Percentiles rank a stretch among this genome's conserved stretches.
phyloP scores from a whole-genome alignment of 2,797 vertebrate species.

The Novumbra hubbsi region DNA sequence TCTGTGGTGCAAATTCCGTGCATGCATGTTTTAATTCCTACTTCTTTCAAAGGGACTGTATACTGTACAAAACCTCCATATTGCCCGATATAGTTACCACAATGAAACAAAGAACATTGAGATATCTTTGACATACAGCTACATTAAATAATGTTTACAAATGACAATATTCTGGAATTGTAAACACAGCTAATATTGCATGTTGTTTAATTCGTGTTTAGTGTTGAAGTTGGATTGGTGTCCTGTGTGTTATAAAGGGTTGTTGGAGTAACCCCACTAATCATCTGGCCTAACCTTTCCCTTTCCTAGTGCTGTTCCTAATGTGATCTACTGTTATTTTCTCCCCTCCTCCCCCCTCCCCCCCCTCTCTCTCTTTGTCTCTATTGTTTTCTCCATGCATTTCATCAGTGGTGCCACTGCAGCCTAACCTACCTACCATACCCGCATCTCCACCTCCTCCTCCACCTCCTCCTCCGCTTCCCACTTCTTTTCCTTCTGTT shows the following conservation, averaged over 20 bases:
- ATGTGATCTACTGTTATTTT: slow-evolving; percentile 33
- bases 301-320: neutral
- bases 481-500: slow-evolving; percentile 77
- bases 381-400: slow-evolving; percentile 67
- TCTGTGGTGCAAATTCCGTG: slow-evolving; percentile 46
- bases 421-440: slow-evolving; percentile 79
- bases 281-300: neutral
- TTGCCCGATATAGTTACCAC: too few species aligned
- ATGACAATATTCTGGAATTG: slow-evolving; percentile 14
- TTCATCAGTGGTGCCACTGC: slow-evolving; percentile 82
- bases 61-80: slow-evolving; percentile 34
- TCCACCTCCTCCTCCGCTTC: slow-evolving; percentile 76
- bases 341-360: slow-evolving; percentile 53
- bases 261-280: neutral
- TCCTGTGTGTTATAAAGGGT: neutral
- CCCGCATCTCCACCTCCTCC: slow-evolving; percentile 75
- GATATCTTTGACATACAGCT: neutral
- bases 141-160: slow-evolving; percentile 30
- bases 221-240: neutral
- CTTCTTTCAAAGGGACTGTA: slow-evolving; percentile 50
- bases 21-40: slow-evolving; percentile 55
- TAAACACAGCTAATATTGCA: neutral
- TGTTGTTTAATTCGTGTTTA: neutral
- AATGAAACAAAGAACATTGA: neutral
- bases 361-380: slow-evolving; percentile 44